Evolutionary conservation across 53 echinoderm and acorn worm genomes (phyloP), one percentile per base, ranked within the genome.

Genomic region (Glandiceps talaboti): DNA sequence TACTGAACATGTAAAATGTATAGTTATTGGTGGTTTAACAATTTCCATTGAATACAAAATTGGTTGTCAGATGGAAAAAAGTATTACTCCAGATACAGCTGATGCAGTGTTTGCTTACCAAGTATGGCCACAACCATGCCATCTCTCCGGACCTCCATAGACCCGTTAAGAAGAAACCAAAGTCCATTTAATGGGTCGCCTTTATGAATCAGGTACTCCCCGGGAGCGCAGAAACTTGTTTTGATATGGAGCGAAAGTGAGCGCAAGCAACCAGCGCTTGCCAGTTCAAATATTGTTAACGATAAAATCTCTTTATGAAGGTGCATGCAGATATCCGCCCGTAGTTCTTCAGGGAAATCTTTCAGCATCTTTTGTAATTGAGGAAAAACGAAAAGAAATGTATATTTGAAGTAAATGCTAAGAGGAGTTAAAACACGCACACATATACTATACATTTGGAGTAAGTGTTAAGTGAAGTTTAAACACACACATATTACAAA

Each of bases 261-360:
- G 76, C 94, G 92, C 78, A 92, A 88, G 92, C 96, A 95, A 75
- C 96, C 96, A 90, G 92, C 90, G 90, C 92, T 92, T 29, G 96
- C 96, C 74, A 90, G 90, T 75, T 78, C 84, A 85, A 95, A 95
- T 82, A 95, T 95, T 32, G 96, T 90, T 31, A 95, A 76, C 84
- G 88, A 86, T 77, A 95, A 89, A 81, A 92, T 93, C 83, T 95
- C 96, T 79, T 90, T 92, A 83, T 95, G 90, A 27, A 95, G 84
- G 84, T 95, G 92, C 96, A 95, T 95, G 74, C 90, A 86, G 72
- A 95, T 92, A 77, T 95, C 96, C 29, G 96, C 96, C 77, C 96
- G 74, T 28, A 95, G 79, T 90, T 95, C 96, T 85, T 95, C 95
- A 0, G 96, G 92, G 84, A 92, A 95, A 25, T 88, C 85, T 33